Percentiles rank a stretch among this genome's conserved stretches.
These are phyloP conservation scores for Drosophila subquinaria DNA, from an alignment of 2,888 invertebrate species.

Conservation along the genomic window DNA sequence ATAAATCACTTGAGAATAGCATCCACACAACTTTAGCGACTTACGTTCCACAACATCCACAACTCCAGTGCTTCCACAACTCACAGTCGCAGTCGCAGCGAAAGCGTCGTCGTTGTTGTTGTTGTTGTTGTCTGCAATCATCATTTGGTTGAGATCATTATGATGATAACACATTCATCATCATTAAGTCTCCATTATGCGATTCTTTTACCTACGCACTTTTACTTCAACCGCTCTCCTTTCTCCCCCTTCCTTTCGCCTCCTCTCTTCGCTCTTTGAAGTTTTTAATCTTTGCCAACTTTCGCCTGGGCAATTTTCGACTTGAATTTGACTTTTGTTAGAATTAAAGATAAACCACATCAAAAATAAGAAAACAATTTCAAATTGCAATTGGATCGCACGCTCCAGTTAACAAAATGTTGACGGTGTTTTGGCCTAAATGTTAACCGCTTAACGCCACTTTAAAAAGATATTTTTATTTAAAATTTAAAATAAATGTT, in stretches of 20 bases:
- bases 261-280: neutral
- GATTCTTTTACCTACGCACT: constrained; percentile 77
- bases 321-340: constrained; percentile 31
- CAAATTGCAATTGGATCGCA: constrained; percentile 57
- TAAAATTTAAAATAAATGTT: too few relatives aligned
- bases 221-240: constrained; percentile 44
- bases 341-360: neutral
- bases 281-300: constrained; percentile 47
- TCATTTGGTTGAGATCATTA: constrained; percentile 43
- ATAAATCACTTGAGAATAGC: constrained; percentile 64
- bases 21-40: constrained; percentile 6
- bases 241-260: neutral
- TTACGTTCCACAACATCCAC: constrained; percentile 6
- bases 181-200: constrained; percentile 65
- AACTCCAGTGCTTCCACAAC: neutral
- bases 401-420: constrained; percentile 67
- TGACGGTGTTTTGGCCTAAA: constrained; percentile 26
- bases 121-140: constrained; percentile 14
- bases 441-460: constrained; percentile 42
- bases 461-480: constrained; percentile 12
- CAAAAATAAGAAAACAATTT: neutral
- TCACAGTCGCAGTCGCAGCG: constrained; percentile 19
- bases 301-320: constrained; percentile 58
- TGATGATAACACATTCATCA: constrained; percentile 75
- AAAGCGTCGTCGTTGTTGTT: constrained; percentile 29